phyloP scores from a whole-genome alignment of 1,140 invertebrate species.

The Drosophila nebulosa region DNA sequence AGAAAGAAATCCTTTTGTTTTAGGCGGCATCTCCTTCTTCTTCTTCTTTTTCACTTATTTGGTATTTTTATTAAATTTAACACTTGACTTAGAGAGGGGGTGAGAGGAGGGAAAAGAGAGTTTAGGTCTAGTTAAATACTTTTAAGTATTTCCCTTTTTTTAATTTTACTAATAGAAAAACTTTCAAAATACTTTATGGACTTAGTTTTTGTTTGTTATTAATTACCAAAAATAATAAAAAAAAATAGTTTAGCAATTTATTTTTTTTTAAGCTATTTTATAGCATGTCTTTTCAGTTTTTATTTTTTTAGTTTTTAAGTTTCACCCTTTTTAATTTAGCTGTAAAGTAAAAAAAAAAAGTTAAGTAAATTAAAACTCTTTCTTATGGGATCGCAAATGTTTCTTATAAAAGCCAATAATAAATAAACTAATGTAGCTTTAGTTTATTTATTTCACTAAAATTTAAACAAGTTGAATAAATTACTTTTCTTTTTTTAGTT shows the following conservation, averaged over 20 bases:
- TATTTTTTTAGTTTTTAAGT: constrained; percentile 11
- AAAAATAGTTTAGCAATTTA: neutral
- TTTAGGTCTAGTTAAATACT: neutral
- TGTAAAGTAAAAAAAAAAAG: constrained; percentile 18
- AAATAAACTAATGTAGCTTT: no score
- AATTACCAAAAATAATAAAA: neutral
- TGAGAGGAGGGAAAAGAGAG: no score
- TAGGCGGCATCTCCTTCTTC: neutral
- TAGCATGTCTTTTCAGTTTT: constrained; percentile 49
- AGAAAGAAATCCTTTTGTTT: neutral
- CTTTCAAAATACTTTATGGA: neutral
- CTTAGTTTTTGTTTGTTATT: neutral
- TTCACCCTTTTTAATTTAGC: constrained; percentile 3
- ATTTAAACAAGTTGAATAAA: no score
- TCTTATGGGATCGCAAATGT: neutral
- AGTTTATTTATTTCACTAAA: no score
- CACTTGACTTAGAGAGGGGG: neutral
- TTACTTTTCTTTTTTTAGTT: neutral
- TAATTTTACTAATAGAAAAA: neutral
- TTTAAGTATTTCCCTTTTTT: neutral
- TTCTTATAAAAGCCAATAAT: no score
- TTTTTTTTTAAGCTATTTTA: constrained; percentile 57
- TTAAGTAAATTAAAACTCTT: neutral
- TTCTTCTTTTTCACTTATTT: neutral
- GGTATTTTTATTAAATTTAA: neutral